Evolutionary conservation across 2,888 invertebrate genomes (phyloP), one percentile per base, ranked within the genome.

Genomic region (Cephus runcator): DNA sequence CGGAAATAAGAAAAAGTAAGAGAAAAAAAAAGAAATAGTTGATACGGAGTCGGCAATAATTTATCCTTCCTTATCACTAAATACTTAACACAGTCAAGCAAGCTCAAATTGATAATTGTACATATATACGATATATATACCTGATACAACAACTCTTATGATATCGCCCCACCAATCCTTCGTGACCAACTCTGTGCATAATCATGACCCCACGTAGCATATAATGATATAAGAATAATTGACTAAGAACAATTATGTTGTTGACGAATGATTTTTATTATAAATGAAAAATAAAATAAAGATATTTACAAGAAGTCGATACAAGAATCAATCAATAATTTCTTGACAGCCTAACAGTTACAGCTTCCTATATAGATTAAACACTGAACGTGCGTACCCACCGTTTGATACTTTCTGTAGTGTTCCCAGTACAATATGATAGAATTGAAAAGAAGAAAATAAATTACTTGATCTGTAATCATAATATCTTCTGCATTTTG

Each of bases 191-290:
- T 90, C 85, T 91, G 90, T 91, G 91, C 91, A 91, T 91, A 91
- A 91, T 91, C 90, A 91, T 91, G 86, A 90, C 89, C 83, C 81
- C 69, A 82, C 79, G 80, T 85, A 83, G 83, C 79, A 81, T 82
- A 81, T 83, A 83, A 82, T 81, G 81, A 79, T 80, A 82, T 83
- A 79, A 83, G 83, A 79, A 80, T 90, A 89, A 91, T 90, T 91
- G 89, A 90, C 87, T 91, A 91, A 90, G 89, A 90, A 91, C 90
- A 90, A 91, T 91, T 91, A 91, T 90, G 91, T 91, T 91, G 91
- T 91, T 91, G 91, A 91, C 87, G 91, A 91, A 91, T 91, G 91
- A 91, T 91, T 91, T 91, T 91, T 91, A 91, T 91, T 91, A 91
- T 91, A 91, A 91, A 91, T 91, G 91, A 91, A 90, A 91, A 91